phyloP scores from a whole-genome alignment of 2,797 vertebrate genomes.

The Paratrypauchen microcephalus region DNA sequence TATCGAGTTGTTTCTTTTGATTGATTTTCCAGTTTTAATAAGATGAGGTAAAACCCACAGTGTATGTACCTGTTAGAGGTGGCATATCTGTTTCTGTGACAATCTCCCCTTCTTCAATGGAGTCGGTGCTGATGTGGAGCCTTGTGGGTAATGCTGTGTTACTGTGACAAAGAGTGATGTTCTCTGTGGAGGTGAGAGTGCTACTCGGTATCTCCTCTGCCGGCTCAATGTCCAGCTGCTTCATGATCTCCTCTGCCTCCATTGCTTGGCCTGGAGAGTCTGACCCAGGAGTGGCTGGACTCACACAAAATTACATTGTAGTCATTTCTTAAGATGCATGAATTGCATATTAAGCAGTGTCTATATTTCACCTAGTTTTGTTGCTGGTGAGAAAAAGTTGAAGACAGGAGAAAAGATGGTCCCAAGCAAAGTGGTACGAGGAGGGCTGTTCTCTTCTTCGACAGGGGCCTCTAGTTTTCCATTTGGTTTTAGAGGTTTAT shows the following conservation, averaged over 20 bases:
- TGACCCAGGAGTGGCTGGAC: slow-evolving; percentile 86
- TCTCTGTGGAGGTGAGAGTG: slow-evolving; percentile 78
- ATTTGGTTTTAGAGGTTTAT: slow-evolving; percentile 90
- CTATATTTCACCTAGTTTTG: slow-evolving; percentile 90
- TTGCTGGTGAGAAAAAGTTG: slow-evolving; percentile 99
- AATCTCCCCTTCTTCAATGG: slow-evolving; percentile 84
- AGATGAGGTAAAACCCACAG: not conserved
- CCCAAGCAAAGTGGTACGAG: slow-evolving; percentile 92
- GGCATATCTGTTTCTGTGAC: slow-evolving; percentile 88
- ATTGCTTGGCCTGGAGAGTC: slow-evolving; percentile 94
- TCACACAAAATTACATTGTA: not conserved
- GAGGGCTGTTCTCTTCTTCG: slow-evolving; percentile 83
- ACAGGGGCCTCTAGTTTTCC: slow-evolving; percentile 86
- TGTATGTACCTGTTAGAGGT: slow-evolving; percentile 78
- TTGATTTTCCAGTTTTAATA: not conserved
- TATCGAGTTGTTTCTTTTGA: too few species aligned
- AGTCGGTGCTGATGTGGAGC: slow-evolving; percentile 71
- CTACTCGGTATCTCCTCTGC: slow-evolving; percentile 92
- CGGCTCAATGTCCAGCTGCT: slow-evolving; percentile 94
- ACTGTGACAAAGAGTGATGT: slow-evolving; percentile 77
- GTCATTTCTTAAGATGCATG: not conserved
- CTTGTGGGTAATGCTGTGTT: slow-evolving; percentile 62
- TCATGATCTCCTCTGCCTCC: slow-evolving; percentile 96
- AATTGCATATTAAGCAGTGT: not conserved
- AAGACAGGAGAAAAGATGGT: slow-evolving; percentile 99